Base-by-base conservation (phyloP, 2,888 invertebrate genomes). In the Monopis laevigella region DNA sequence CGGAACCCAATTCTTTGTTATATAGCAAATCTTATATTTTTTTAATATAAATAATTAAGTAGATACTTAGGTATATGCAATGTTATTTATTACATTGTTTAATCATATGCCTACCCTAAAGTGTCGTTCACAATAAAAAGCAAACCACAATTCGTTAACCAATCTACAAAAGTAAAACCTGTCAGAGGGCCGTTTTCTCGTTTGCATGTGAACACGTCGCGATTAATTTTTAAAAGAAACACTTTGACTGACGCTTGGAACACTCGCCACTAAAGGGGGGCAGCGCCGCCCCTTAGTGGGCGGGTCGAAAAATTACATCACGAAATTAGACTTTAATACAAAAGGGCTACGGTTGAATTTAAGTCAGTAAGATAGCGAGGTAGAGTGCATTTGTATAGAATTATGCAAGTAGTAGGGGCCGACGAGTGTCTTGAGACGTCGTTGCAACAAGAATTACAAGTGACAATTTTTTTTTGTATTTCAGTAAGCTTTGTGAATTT, bases 221-320 rank as follows among this genome's bases (percentile, higher is more conserved):
- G 74, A 74, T 78, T 75, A 77, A 78, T 77, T 68, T 73, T 77
- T 74, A 65, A 75, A 77, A 77, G 69, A 65, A 68, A 57, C 53
- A 62, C 64, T 59, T 65, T 63, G 70, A 65, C 66, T 69, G 14
- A 7, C 3, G 3, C 14, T 7, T 14, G 51, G 19, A 39, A 28
- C 40, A 21, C 53, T 59, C 64, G 55, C 62, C 62, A 48, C 59
- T 55, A 58, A 58, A 62, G 65, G 53, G 72, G 71, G 71, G 65
- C 29, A 62, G 59, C 54, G 65, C 70, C 78, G 78, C 78, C 78
- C 77, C 69, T 64, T 67, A 64, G 60, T 42, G 71, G 78, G 78
- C 78, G 78, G 77, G 72, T 54, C 77, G 54, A 46, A 47, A 30
- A 19, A 28, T 40, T 11, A 21, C 32, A 53, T 51, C 43, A 39